Evolutionary conservation across 2,113 vertebrate genomes (phyloP), one percentile per base, ranked within the genome.

Genomic region (Sinocyclocheilus rhinocerous): DNA sequence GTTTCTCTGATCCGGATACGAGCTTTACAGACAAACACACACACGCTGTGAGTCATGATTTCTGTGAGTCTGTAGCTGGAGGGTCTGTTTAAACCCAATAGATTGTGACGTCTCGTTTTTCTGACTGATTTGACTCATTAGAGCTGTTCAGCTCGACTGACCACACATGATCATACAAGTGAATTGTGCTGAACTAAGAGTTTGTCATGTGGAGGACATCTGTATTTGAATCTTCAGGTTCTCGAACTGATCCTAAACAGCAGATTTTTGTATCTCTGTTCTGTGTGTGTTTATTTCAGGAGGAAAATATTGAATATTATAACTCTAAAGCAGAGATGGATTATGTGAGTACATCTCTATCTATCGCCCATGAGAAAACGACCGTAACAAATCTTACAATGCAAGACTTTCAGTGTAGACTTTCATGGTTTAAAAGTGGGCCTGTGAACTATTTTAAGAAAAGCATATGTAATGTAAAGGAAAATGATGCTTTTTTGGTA

Each of bases 261-360:
- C 55, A 79, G 52, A 1, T 79, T 70, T 52, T 81, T 65, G 12
- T 84, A 29, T 76, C 2, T 76, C 73, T 88, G 61, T 55, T 50
- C 48, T 50, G 48, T 50, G 45, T 63, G 36, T 42, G 45, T 73
- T 45, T 87, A 79, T 83, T 86, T 45, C 90, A 98, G 97, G 97
- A 98, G 92, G 94, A 97, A 89, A 96, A 98, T 86, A 97, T 99
- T 79, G 93, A 97, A 86, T 99, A 99, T 91, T 99, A 99, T 1
- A 97, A 99, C 69, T 97, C 98, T 87, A 99, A 99, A 91, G 97
- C 97, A 0, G 98, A 98, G 67, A 95, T 97, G 13, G 97, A 98
- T 92, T 97, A 98, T 29, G 97, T 99, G 88, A 98, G 98, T 97
- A 83, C 10, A 48, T 83, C 20, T 52, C 24, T 85, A 24, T 80